A percentile compares a stretch with the other conserved stretches of the same genome.
Conservation (phyloP, 1,140 invertebrate species). For the Drosophila pachea region DNA sequence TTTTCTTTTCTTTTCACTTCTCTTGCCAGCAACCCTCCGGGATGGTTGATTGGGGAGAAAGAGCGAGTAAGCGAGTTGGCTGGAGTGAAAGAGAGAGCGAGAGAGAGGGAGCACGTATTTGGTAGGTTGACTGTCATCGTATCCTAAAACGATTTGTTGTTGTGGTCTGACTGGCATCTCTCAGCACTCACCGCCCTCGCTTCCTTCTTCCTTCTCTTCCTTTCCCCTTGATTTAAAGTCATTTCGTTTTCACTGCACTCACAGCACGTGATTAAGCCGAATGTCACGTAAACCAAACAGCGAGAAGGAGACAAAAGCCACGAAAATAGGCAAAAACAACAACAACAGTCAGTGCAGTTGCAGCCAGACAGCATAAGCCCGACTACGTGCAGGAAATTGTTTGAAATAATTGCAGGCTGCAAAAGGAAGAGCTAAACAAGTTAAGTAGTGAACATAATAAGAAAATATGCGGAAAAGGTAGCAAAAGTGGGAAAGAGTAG, state of each 20-base stretch:
- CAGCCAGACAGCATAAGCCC: conserved; percentile 33
- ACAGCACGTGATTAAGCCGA: conserved; percentile 53
- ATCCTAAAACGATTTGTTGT: conserved; percentile 55
- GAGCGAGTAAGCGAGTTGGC: conserved; percentile 7
- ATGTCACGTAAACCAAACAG: conserved; percentile 66
- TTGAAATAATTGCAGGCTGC: conserved; percentile 67
- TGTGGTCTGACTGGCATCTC: conserved; percentile 23
- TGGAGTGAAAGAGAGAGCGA: neutral
- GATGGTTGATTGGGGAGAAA: conserved; percentile 11
- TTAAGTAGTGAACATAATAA: neutral
- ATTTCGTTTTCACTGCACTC: conserved; percentile 38
- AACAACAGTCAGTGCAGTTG: conserved; percentile 26
- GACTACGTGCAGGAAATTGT: conserved; percentile 61
- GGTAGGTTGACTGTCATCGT: conserved; percentile 49
- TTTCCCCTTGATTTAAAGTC: neutral
- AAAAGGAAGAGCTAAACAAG: conserved; percentile 19
- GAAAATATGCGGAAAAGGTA: neutral
- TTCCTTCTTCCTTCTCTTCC: neutral
- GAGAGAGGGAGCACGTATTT: neutral
- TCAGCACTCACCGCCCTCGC: neutral
- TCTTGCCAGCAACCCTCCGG: conserved; percentile 49
- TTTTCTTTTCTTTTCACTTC: conserved; percentile 8
- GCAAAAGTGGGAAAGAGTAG: neutral
- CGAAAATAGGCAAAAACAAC: conserved; percentile 46
- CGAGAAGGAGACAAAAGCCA: conserved; percentile 16